A percentile compares a stretch with the other conserved stretches of the same genome.
Evolutionary conservation across 2,797 vertebrate genomes (phyloP).

Genomic region (Pampus argenteus): DNA sequence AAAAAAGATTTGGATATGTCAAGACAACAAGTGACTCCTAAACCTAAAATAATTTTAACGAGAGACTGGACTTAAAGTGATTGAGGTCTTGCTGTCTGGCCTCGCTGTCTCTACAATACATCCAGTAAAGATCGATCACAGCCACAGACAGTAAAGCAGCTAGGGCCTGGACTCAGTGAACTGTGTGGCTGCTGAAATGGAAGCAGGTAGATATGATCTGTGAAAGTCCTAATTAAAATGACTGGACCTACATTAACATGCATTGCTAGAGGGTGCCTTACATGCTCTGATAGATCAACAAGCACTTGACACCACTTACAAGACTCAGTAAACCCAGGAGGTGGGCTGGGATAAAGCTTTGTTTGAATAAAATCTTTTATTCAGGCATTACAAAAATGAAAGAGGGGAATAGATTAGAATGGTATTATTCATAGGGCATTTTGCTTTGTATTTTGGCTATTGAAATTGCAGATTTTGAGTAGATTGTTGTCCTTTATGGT

Average conservation of each 20-base stretch:
- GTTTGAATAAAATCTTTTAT: constrained; percentile 41
- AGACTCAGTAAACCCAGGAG: constrained; percentile 49
- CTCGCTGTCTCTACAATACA: not conserved
- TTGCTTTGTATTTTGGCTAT: not conserved
- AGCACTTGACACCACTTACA: constrained; percentile 66
- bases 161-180: not conserved
- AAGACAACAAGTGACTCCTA: constrained; percentile 6
- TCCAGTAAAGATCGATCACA: constrained; percentile 28
- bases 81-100: constrained; percentile 6
- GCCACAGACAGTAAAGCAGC: not conserved
- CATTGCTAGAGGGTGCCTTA: constrained; percentile 46
- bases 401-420: constrained; percentile 7
- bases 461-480: constrained; percentile 16
- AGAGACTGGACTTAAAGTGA: constrained; percentile 6
- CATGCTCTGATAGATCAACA: constrained; percentile 59
- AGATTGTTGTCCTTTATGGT: not conserved
- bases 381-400: constrained; percentile 15
- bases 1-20: not conserved
- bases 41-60: not conserved
- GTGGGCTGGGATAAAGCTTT: constrained; percentile 33
- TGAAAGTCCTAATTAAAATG: constrained; percentile 65
- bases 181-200: constrained; percentile 20
- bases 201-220: constrained; percentile 41
- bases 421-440: not conserved
- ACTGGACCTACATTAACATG: constrained; percentile 66